Evolutionary conservation across 2,888 invertebrate genomes (phyloP).

Genomic region (Agrilus mali): DNA sequence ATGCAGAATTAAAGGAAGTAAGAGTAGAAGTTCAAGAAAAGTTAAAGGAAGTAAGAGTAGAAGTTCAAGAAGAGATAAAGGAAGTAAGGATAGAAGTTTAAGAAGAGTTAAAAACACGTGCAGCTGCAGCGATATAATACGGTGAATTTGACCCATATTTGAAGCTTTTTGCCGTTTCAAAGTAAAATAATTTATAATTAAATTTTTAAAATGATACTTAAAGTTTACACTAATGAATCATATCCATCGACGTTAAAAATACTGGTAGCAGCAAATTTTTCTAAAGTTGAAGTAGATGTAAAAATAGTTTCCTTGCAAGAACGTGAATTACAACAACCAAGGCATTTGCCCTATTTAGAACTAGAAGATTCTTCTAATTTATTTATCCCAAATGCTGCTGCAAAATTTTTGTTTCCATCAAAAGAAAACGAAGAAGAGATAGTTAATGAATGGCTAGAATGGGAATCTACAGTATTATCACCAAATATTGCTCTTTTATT

Average conservation of each 20-base stretch:
- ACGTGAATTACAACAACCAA: slow-evolving; percentile 33
- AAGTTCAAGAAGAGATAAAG: too few relatives aligned
- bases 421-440: slow-evolving; percentile 26
- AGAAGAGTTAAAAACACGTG: too few relatives aligned
- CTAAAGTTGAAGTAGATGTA: slow-evolving; percentile 44
- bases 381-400: slow-evolving; percentile 60
- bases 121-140: too few relatives aligned
- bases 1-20: too few relatives aligned
- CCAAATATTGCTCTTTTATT: slow-evolving; percentile 43
- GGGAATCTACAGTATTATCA: slow-evolving; percentile 48
- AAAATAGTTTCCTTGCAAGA: slow-evolving; percentile 43
- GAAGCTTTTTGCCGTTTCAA: too few relatives aligned
- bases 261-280: slow-evolving; percentile 54
- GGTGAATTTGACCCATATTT: too few relatives aligned
- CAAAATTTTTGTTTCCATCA: slow-evolving; percentile 46
- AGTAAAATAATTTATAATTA: too few relatives aligned
- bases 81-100: too few relatives aligned
- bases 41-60: too few relatives aligned
- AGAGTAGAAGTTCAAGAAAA: too few relatives aligned
- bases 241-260: slow-evolving; percentile 68
- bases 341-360: slow-evolving; percentile 52
- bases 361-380: slow-evolving; percentile 47
- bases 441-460: slow-evolving; percentile 49
- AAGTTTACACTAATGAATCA: slow-evolving; percentile 57
- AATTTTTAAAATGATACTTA: slow-evolving; percentile 43